Percentiles rank a stretch among this genome's conserved stretches.
Evolutionary conservation across 2,797 vertebrate genomes (phyloP).

Genomic region (Sebastes aleutianus): DNA sequence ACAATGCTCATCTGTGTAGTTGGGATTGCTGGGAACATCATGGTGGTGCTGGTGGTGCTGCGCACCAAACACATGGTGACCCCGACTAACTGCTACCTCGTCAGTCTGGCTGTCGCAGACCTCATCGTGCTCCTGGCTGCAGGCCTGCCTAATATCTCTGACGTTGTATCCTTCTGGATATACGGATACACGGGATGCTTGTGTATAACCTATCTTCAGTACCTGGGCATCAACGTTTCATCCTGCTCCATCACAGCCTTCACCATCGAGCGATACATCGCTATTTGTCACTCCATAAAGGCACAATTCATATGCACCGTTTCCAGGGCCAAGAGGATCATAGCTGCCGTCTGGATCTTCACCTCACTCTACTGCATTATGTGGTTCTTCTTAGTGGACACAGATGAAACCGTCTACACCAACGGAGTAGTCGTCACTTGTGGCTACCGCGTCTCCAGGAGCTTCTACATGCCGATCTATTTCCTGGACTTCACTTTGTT

Average conservation of each 20-base stretch:
- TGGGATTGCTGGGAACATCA: slow-evolving; percentile 87
- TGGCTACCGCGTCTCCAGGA: slow-evolving; percentile 87
- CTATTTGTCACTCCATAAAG: slow-evolving; percentile 89
- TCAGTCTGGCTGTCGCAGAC: slow-evolving; percentile 88
- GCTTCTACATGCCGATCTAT: slow-evolving; percentile 90
- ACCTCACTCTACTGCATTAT: slow-evolving; percentile 88
- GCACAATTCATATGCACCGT: slow-evolving; percentile 89
- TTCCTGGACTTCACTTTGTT: slow-evolving; percentile 91
- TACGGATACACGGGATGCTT: slow-evolving; percentile 88
- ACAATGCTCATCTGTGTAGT: slow-evolving; percentile 86
- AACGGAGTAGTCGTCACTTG: slow-evolving; percentile 86
- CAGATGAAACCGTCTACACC: slow-evolving; percentile 79
- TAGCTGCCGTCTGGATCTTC: slow-evolving; percentile 87
- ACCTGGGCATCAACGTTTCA: slow-evolving; percentile 90
- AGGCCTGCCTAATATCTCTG: slow-evolving; percentile 87
- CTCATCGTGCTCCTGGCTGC: slow-evolving; percentile 89
- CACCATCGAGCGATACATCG: slow-evolving; percentile 89
- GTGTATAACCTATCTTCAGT: slow-evolving; percentile 92
- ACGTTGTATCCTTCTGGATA: slow-evolving; percentile 87
- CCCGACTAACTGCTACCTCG: slow-evolving; percentile 92
- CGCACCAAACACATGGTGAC: slow-evolving; percentile 90
- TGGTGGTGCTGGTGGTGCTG: slow-evolving; percentile 90
- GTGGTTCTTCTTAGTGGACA: slow-evolving; percentile 94
- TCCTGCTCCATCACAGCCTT: slow-evolving; percentile 91
- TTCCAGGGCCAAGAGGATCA: slow-evolving; percentile 88